These are phyloP conservation scores for Cirrhinus molitorella DNA, from an alignment of 2,797 vertebrate genomes.

Conservation along the genomic window DNA sequence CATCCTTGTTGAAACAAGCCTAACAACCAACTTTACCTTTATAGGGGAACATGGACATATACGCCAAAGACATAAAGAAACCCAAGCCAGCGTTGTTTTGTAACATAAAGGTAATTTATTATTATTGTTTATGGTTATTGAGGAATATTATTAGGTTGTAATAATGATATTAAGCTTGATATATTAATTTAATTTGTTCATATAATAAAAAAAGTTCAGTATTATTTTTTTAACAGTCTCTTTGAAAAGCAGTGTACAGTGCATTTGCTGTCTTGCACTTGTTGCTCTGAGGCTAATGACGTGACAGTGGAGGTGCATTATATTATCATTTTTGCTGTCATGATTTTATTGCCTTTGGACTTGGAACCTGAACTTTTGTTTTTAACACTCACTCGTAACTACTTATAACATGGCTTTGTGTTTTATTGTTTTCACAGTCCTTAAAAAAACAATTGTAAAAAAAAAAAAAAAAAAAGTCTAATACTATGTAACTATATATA, in stretches of 20 bases:
- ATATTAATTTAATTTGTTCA: neutral
- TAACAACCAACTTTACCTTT: slow-evolving; percentile 1
- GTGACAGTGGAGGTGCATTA: neutral
- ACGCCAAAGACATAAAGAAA: slow-evolving; percentile 64
- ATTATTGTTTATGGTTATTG: neutral
- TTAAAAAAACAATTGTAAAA: neutral
- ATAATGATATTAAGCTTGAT: no score
- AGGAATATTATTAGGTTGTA: neutral
- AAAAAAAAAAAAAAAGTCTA: no score
- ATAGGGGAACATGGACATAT: slow-evolving; percentile 67
- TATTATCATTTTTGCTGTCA: neutral
- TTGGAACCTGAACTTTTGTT: slow-evolving; percentile 8
- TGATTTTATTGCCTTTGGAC: neutral
- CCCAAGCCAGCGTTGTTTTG: slow-evolving; percentile 49
- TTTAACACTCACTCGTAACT: neutral
- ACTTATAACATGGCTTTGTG: neutral
- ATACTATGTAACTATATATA: no score
- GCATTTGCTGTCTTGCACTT: neutral
- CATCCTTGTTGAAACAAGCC: slow-evolving; percentile 23
- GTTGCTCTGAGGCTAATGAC: neutral
- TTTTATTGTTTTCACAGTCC: neutral
- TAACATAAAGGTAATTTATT: slow-evolving; percentile 77
- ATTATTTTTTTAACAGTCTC: neutral
- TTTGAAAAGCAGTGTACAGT: neutral
- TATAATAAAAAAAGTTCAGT: neutral